A percentile compares a stretch with the other conserved stretches of the same genome.
Conservation (phyloP, 2,113 vertebrate genomes). For the Mormoops blainvillei region DNA sequence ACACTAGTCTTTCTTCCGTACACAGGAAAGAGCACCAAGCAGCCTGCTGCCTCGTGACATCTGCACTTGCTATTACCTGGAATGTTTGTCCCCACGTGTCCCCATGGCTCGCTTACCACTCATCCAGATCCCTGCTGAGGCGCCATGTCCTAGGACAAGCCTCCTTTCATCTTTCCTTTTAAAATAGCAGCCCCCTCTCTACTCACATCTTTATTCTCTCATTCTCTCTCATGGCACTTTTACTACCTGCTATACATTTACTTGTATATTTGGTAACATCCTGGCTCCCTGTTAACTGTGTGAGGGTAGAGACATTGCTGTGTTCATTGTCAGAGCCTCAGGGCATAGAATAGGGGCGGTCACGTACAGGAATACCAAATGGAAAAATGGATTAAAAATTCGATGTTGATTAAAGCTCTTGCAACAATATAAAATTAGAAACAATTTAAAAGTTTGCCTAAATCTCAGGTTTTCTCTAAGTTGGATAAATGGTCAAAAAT, state of each 20-base stretch:
- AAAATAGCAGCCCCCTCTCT: neutral
- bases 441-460: neutral
- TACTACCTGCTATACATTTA: neutral
- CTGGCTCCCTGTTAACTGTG: too few species aligned
- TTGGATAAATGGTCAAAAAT: neutral
- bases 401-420: neutral
- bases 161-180: neutral
- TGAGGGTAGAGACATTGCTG: neutral
- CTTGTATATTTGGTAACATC: neutral
- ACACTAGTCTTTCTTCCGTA: neutral
- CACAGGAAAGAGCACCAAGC: neutral
- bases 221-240: neutral
- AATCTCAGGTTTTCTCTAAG: neutral
- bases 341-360: neutral
- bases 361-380: neutral
- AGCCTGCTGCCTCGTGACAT: neutral
- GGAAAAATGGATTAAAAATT: neutral
- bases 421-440: neutral
- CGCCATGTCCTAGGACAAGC: too few species aligned
- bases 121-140: neutral
- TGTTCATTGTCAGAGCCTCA: neutral
- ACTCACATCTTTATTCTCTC: too few species aligned
- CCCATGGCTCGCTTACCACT: rapidly evolving
- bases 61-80: too few species aligned
- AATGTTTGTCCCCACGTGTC: rapidly evolving